Evolutionary conservation across 1,140 invertebrate genomes (phyloP).

Genomic region (Asobara japonica): DNA sequence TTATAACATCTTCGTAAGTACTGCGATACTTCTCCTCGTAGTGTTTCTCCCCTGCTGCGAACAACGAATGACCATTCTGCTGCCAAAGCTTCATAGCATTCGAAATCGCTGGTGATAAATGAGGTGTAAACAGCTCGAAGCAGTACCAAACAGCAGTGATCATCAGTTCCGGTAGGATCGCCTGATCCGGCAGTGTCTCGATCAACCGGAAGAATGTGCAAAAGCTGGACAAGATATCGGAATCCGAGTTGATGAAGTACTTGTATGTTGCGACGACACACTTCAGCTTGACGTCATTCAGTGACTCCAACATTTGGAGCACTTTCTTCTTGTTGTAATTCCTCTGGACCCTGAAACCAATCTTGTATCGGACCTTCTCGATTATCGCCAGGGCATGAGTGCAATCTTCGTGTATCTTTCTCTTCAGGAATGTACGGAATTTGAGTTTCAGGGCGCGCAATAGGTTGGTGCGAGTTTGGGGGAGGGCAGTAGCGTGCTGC

Average conservation of each 20-base stretch:
- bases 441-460: background rate
- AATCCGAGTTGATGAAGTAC: background rate
- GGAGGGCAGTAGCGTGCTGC: background rate
- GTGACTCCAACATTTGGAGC: background rate
- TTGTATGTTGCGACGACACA: background rate
- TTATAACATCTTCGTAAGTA: background rate
- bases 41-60: background rate
- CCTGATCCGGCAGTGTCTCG: background rate
- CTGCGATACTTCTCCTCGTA: background rate
- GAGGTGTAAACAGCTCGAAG: slow-evolving; percentile 17
- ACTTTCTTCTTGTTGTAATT: background rate
- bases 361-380: too few species aligned
- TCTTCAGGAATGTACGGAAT: background rate
- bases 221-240: background rate
- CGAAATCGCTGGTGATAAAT: background rate
- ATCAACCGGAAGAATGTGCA: background rate
- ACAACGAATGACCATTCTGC: background rate
- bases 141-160: background rate
- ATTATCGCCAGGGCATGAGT: too few species aligned
- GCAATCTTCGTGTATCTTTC: too few species aligned
- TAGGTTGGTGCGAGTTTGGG: background rate
- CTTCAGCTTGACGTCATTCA: background rate
- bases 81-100: background rate
- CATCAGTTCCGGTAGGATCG: background rate
- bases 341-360: background rate